A percentile compares a stretch with the other conserved stretches of the same genome.
phyloP scores from a whole-genome alignment of 2,888 invertebrate genomes.

The Zygaena filipendulae region DNA sequence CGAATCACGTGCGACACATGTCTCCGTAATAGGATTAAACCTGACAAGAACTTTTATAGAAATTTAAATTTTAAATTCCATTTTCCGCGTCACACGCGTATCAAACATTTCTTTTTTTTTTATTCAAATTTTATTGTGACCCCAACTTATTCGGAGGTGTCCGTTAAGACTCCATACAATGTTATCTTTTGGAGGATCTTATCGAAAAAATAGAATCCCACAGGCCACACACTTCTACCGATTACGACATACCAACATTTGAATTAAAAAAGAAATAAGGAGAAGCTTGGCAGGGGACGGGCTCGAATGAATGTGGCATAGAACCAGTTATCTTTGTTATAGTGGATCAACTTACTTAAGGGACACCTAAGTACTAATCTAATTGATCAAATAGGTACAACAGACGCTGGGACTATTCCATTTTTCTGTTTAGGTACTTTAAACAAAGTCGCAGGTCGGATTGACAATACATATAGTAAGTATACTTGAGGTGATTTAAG shows the following conservation, averaged over 20 bases:
- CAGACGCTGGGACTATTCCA: no score
- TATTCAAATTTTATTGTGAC: constrained; percentile 22
- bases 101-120: constrained; percentile 23
- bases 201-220: constrained; percentile 25
- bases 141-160: constrained; percentile 23
- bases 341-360: no score
- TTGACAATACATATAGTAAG: no score
- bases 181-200: constrained; percentile 28
- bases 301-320: no score
- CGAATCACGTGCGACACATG: constrained; percentile 29
- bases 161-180: constrained; percentile 22
- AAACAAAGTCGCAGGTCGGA: no score
- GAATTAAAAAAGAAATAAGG: constrained; percentile 4
- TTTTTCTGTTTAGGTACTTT: no score
- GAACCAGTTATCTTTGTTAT: no score
- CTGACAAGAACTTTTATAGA: constrained; percentile 25
- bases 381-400: no score
- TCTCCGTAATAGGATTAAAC: constrained; percentile 48
- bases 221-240: constrained; percentile 32
- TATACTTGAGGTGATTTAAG: no score
- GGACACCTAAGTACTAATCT: no score
- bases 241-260: constrained; percentile 14
- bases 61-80: constrained; percentile 26
- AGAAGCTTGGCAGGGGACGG: no score
- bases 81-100: constrained; percentile 6